These are phyloP conservation scores for Calcarius ornatus DNA, from an alignment of 2,113 vertebrate species.

Conservation along the genomic window DNA sequence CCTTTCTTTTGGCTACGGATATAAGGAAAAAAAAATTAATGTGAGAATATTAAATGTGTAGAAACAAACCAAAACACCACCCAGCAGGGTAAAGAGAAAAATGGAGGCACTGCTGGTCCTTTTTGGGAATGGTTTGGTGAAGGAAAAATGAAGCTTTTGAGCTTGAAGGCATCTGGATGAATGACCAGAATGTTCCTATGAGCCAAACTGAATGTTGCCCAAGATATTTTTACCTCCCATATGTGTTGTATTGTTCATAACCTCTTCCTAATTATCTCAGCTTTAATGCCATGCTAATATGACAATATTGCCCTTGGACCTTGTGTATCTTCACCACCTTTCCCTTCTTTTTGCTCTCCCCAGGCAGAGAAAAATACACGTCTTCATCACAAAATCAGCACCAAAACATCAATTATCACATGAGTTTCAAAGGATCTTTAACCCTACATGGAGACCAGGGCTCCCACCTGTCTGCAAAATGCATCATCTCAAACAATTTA, in stretches of 20 bases:
- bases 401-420: background rate
- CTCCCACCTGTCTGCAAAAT: background rate
- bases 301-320: background rate
- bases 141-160: background rate
- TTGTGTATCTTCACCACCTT: background rate
- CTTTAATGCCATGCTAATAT: background rate
- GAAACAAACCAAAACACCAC: background rate
- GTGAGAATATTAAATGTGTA: background rate
- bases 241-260: background rate
- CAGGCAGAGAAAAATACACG: background rate
- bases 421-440: background rate
- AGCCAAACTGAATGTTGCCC: background rate
- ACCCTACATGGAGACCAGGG: background rate
- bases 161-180: background rate
- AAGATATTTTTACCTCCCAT: background rate
- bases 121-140: background rate
- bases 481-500: background rate
- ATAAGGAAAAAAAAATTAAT: background rate
- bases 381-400: background rate
- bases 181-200: background rate
- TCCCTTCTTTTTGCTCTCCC: background rate
- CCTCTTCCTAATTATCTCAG: background rate
- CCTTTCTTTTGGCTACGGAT: background rate
- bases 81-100: background rate
- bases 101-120: background rate